Percentiles rank a stretch among this genome's conserved stretches.
phyloP scores from a whole-genome alignment of 2,888 invertebrate species.

The Shargacucullia verbasci region DNA sequence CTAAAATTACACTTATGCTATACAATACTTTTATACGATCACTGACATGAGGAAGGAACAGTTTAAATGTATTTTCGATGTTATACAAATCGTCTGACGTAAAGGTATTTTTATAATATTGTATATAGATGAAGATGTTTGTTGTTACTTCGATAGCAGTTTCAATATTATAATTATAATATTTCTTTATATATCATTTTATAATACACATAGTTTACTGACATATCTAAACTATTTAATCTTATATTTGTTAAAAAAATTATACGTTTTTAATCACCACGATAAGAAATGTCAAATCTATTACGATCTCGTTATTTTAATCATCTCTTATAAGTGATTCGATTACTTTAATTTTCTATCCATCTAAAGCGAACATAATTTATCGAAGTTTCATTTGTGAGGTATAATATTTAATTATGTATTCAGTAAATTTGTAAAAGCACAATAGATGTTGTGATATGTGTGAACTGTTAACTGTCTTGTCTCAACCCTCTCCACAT shows the following conservation, averaged over 20 bases:
- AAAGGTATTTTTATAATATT: conserved; percentile 83
- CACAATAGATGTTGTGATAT: conserved; percentile 67
- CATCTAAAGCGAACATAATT: background rate
- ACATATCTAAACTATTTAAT: conserved; percentile 29
- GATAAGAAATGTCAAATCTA: too few species aligned
- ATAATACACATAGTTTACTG: conserved; percentile 14
- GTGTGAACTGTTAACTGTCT: conserved; percentile 55
- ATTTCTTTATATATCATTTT: conserved; percentile 47
- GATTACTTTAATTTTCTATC: background rate
- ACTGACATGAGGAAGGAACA: conserved; percentile 56
- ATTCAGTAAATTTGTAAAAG: conserved; percentile 44
- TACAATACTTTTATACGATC: conserved; percentile 67
- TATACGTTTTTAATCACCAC: background rate
- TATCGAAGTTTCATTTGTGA: background rate
- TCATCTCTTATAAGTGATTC: background rate
- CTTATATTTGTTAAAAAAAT: background rate
- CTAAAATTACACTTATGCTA: conserved; percentile 42
- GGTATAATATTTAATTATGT: conserved; percentile 9
- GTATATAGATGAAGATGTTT: conserved; percentile 64
- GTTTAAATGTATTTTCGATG: conserved; percentile 81
- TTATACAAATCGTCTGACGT: conserved; percentile 80
- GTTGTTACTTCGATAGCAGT: conserved; percentile 60
- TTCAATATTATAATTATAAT: conserved; percentile 28
- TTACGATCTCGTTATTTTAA: too few species aligned
- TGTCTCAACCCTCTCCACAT: conserved; percentile 33